phyloP scores from a whole-genome alignment of 2,888 invertebrate species.

The Heliconius aoede region DNA sequence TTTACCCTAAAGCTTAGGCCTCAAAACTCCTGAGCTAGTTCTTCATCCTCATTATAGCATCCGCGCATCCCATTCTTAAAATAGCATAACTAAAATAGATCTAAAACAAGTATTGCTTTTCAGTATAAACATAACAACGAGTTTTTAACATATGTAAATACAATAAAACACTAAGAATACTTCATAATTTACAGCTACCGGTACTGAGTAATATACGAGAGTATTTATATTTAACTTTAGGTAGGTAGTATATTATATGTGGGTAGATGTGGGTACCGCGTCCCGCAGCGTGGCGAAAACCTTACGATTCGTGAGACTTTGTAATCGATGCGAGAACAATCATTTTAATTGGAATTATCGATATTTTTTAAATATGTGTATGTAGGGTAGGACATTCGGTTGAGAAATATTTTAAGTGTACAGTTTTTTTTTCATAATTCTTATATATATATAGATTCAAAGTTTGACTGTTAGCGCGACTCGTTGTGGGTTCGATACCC shows the following conservation, averaged over 20 bases:
- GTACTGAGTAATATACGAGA: constrained; percentile 57
- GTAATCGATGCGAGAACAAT: constrained; percentile 80
- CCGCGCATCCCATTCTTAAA: not conserved
- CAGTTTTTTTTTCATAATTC: too few relatives aligned
- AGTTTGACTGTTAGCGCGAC: too few relatives aligned
- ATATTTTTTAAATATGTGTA: constrained; percentile 55
- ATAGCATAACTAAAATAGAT: not conserved
- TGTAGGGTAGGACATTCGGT: constrained; percentile 51
- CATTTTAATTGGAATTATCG: constrained; percentile 80
- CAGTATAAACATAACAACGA: not conserved
- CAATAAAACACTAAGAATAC: constrained; percentile 33
- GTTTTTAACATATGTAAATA: constrained; percentile 15
- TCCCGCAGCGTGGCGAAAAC: constrained; percentile 73
- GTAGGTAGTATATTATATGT: not conserved
- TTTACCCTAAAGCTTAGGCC: not conserved
- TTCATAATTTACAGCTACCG: constrained; percentile 58
- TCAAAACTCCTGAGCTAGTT: not conserved
- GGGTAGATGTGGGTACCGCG: constrained; percentile 18
- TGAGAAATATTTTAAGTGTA: constrained; percentile 35
- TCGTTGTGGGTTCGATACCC: too few relatives aligned
- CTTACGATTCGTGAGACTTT: constrained; percentile 63
- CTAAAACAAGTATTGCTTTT: too few relatives aligned
- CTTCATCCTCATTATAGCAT: too few relatives aligned
- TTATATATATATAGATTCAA: too few relatives aligned
- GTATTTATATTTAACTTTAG: constrained; percentile 44